Percentiles rank a stretch among this genome's conserved stretches.
Conservation (phyloP, 2,113 vertebrate species). For the Helogale parvula region DNA sequence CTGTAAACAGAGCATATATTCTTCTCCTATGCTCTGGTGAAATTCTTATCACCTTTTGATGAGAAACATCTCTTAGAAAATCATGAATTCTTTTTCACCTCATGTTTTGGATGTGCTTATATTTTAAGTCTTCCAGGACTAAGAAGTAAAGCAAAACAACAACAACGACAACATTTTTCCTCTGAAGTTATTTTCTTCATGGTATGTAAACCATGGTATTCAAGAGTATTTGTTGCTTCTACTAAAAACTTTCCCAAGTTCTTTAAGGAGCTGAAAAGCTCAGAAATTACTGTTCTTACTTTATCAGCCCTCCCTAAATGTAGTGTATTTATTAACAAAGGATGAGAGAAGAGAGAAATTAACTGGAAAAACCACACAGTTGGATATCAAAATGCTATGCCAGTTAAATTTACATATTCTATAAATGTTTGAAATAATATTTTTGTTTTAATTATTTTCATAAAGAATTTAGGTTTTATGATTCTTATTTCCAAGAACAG, state of each 20-base stretch:
- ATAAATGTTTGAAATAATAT: slow-evolving; percentile 41
- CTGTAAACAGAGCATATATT: not conserved
- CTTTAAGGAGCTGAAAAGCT: not conserved
- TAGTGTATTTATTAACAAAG: not conserved
- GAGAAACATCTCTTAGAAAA: not conserved
- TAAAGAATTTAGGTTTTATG: slow-evolving; percentile 49
- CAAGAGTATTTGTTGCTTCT: not conserved
- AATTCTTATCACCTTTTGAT: not conserved
- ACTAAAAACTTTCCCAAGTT: not conserved
- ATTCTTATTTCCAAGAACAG: slow-evolving; percentile 22
- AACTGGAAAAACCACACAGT: not conserved
- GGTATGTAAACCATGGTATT: not conserved
- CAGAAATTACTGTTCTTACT: not conserved
- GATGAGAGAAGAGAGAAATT: not conserved
- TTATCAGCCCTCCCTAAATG: not conserved
- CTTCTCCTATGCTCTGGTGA: not conserved
- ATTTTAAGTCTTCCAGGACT: not conserved
- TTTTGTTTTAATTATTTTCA: slow-evolving; percentile 45
- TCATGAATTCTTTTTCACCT: not conserved
- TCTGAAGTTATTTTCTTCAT: not conserved
- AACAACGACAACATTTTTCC: not conserved
- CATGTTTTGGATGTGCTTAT: slow-evolving; percentile 4
- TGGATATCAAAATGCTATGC: slow-evolving; percentile 49
- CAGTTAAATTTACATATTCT: slow-evolving; percentile 60
- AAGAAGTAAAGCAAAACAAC: not conserved